A percentile compares a stretch with the other conserved stretches of the same genome.
These are phyloP conservation scores for Menura novaehollandiae DNA, from an alignment of 2,113 vertebrate genomes.

Conservation along the genomic window DNA sequence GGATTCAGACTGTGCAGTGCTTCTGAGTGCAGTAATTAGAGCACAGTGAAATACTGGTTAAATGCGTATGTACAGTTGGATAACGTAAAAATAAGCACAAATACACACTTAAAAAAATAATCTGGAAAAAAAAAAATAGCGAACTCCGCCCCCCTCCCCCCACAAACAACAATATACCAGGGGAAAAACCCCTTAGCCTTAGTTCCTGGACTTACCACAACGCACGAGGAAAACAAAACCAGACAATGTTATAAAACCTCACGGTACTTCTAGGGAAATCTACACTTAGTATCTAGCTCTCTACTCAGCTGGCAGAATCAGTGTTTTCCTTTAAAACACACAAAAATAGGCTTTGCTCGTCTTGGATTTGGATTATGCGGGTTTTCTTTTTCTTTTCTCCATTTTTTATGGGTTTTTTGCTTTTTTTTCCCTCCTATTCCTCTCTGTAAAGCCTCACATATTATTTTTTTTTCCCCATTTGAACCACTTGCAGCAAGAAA, in stretches of 20 bases:
- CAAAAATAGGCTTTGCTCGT: conserved; percentile 54
- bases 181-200: conserved; percentile 13
- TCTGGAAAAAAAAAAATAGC: not conserved
- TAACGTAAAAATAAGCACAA: conserved; percentile 70
- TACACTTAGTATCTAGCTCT: conserved; percentile 56
- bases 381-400: conserved; percentile 15
- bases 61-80: conserved; percentile 71
- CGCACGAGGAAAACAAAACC: conserved; percentile 63
- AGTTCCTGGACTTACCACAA: conserved; percentile 66
- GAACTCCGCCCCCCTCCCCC: not conserved
- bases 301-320: conserved; percentile 56
- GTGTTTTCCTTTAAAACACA: conserved; percentile 65
- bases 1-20: conserved; percentile 76
- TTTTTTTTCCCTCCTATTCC: not conserved
- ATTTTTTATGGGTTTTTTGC: not conserved
- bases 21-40: conserved; percentile 86
- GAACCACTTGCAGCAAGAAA: conserved; percentile 55
- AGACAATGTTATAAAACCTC: conserved; percentile 57
- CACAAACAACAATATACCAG: conserved; percentile 9
- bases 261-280: conserved; percentile 62
- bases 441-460: not conserved
- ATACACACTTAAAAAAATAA: conserved; percentile 59
- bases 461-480: not conserved
- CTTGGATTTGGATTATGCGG: conserved; percentile 49
- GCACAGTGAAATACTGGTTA: conserved; percentile 87